Base-by-base conservation (phyloP, 1,140 invertebrate species). In the Asbolus verrucosus region DNA sequence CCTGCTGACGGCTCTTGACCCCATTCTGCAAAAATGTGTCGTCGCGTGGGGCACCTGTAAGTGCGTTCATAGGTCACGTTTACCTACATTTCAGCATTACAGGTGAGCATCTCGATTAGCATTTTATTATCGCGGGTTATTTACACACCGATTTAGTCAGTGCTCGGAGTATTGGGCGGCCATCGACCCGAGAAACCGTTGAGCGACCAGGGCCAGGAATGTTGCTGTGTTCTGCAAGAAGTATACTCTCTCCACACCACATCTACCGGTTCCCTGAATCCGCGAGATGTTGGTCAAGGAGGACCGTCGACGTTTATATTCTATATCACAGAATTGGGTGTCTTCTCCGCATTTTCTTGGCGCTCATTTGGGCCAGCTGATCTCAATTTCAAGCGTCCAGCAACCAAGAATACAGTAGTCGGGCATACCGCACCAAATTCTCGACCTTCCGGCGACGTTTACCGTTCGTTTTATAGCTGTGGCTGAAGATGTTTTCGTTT, bases 151-250 rank as follows among this genome's bases (percentile, higher is more conserved):
- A 62, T 72, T 73, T 71, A 67, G 43, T 60, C 43, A 38, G 36
- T 27, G 43, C 33, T 31, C 30, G 36, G 62, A 62, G 65, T 73
- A 75, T 75, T 75, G 76, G 74, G 74, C 76, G 76, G 74, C 61
- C 76, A 77, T 73, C 76, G 76, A 77, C 76, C 76, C 61, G 69
- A 74, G 74, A 77, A 77, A 77, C 76, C 74, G 76, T 77, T 77
- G 39, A 59, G 65, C 71, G 71, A 67, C 65, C 73, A 72, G 70
- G 70, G 70, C 73, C 71, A 73, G 71, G 73, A 75, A 75, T 75
- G 73, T 65, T 41, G 62, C 38, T 65, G 62, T 65, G 62, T 65
- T 65, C 62, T 65, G 62, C 62, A 65, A 65, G 62, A 65, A 43
- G 38, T 31, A 43, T 65, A 65, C 62, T 46, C 36, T 43, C 62